Percentiles rank a stretch among this genome's conserved stretches.
Conservation (phyloP, 2,113 vertebrate genomes). For the Cyrtonyx montezumae region DNA sequence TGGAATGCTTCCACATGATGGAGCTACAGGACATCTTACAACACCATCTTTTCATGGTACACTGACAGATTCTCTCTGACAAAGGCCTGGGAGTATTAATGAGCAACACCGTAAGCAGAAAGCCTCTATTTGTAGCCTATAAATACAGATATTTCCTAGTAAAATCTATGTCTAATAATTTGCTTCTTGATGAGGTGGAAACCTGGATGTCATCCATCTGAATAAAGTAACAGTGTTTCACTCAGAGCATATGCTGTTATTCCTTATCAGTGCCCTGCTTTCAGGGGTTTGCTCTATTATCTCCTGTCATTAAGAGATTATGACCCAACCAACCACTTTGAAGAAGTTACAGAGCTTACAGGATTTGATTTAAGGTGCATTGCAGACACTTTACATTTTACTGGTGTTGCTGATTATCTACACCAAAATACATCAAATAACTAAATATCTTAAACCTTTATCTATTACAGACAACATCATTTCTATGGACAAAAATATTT, state of each 20-base stretch:
- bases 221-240: background rate
- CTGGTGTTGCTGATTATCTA: background rate
- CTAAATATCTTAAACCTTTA: background rate
- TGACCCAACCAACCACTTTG: background rate
- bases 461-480: background rate
- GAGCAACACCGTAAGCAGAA: background rate
- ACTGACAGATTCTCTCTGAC: slow-evolving; percentile 11
- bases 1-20: background rate
- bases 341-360: background rate
- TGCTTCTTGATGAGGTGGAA: background rate
- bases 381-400: background rate
- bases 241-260: background rate
- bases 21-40: background rate
- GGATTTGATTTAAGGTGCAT: background rate
- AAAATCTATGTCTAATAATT: background rate
- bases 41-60: slow-evolving; percentile 13
- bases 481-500: background rate
- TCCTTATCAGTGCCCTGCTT: background rate
- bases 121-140: background rate
- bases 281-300: background rate
- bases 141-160: background rate
- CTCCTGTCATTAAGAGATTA: background rate
- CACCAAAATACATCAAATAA: background rate
- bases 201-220: background rate
- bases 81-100: background rate